These are phyloP conservation scores for Eurystomus gularis DNA, from an alignment of 2,113 vertebrate species.

Conservation along the genomic window DNA sequence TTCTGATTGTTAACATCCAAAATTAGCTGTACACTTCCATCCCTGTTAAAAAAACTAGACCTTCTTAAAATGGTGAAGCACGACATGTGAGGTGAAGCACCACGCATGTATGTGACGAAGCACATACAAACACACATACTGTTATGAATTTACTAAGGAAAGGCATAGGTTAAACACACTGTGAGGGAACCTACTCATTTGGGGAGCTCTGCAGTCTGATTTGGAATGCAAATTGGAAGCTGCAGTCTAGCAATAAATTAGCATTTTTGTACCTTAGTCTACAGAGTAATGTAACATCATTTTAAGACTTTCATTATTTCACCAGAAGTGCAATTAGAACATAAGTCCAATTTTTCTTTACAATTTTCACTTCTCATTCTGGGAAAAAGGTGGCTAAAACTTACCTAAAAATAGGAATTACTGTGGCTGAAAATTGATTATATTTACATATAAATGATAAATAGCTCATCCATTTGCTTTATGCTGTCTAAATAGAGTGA, in stretches of 20 bases:
- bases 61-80: constrained; percentile 6
- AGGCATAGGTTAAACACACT: constrained; percentile 53
- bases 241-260: constrained; percentile 74
- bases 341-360: not conserved
- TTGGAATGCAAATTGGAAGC: constrained; percentile 76
- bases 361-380: not conserved
- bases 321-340: not conserved
- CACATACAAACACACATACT: not conserved
- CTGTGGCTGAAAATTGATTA: not conserved
- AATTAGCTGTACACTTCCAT: not conserved
- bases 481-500: not conserved
- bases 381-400: not conserved
- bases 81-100: not conserved
- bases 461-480: not conserved
- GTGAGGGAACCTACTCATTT: constrained; percentile 34
- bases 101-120: not conserved
- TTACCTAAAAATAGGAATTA: not conserved
- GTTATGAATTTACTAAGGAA: not conserved
- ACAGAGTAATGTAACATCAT: constrained; percentile 12
- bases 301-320: not conserved
- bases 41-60: not conserved
- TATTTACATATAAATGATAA: not conserved
- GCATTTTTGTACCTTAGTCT: constrained; percentile 64
- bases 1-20: not conserved
- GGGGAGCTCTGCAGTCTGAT: constrained; percentile 67